Conservation (phyloP, 2,113 vertebrate genomes). For the Anas platyrhynchos region DNA sequence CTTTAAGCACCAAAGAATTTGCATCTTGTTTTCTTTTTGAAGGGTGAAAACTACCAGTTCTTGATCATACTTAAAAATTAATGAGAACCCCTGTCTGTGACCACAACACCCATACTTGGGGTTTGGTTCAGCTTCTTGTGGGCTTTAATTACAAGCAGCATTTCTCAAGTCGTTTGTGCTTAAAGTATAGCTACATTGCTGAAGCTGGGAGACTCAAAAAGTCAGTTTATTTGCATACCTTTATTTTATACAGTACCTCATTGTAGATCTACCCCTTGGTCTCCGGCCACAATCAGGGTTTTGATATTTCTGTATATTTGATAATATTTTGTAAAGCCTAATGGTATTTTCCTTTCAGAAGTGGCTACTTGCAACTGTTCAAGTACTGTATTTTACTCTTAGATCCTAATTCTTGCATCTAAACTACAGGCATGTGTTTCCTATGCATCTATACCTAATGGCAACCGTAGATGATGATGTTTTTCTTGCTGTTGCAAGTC, state of each 20-base stretch:
- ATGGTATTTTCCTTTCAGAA: background rate
- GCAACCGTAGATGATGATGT: background rate
- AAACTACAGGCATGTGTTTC: background rate
- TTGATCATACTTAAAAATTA: background rate
- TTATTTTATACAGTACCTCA: background rate
- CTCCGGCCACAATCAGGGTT: background rate
- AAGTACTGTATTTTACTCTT: background rate
- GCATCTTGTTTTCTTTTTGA: background rate
- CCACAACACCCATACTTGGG: background rate
- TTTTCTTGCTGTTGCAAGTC: background rate
- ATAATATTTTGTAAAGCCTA: background rate
- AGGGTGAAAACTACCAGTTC: background rate
- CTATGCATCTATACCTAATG: background rate
- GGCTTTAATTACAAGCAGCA: background rate
- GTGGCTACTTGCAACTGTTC: background rate
- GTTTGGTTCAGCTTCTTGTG: background rate
- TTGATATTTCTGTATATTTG: slow-evolving; percentile 10
- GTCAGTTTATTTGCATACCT: background rate
- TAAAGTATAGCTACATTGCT: background rate
- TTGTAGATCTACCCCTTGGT: background rate
- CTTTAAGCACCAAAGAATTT: background rate
- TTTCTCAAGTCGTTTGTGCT: background rate
- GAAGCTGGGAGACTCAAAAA: background rate
- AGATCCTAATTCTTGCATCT: background rate
- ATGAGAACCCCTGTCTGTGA: background rate